Evolutionary conservation across 2,113 vertebrate species (phyloP).

Genomic region (Rattus rattus): DNA sequence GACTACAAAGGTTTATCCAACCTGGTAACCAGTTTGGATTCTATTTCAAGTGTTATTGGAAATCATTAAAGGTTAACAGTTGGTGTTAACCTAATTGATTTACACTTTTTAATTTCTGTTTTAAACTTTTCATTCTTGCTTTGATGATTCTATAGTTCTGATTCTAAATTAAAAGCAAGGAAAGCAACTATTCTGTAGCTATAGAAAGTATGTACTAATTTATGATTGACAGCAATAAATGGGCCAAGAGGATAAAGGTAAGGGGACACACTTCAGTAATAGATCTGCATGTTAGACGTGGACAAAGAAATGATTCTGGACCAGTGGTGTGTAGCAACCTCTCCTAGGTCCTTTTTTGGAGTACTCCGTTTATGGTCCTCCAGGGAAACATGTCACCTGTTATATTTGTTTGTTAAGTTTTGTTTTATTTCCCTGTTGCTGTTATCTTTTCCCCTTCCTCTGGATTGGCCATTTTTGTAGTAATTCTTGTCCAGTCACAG

Average conservation of each 20-base stretch:
- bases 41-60: neutral
- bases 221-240: neutral
- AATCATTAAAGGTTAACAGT: neutral
- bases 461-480: neutral
- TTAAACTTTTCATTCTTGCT: neutral
- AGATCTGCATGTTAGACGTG: neutral
- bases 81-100: neutral
- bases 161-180: neutral
- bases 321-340: neutral
- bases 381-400: neutral
- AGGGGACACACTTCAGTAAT: accelerated
- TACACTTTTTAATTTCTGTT: neutral
- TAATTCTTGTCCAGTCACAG: neutral
- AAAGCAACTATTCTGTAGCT: neutral
- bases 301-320: neutral
- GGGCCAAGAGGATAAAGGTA: neutral
- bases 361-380: neutral
- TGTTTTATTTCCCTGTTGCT: neutral
- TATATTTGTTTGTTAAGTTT: neutral
- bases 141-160: neutral
- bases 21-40: neutral
- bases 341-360: neutral
- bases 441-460: neutral
- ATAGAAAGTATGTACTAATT: neutral
- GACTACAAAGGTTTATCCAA: neutral